Percentiles rank a stretch among this genome's conserved stretches.
Conservation (phyloP, 2,113 vertebrate species). For the Anarrhichthys ocellatus region DNA sequence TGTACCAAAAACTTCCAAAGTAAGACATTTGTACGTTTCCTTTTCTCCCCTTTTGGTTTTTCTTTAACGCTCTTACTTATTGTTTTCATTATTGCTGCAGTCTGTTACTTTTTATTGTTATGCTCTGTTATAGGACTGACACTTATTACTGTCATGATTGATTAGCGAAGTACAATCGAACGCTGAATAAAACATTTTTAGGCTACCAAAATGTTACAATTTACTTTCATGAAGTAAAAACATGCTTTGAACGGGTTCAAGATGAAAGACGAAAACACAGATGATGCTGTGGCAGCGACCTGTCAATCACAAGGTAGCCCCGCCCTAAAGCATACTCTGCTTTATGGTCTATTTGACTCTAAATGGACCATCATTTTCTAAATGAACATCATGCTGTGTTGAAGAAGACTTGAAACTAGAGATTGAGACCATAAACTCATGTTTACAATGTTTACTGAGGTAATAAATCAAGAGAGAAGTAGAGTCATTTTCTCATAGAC, state of each 20-base stretch:
- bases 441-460: neutral
- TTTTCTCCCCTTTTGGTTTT: neutral
- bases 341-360: neutral
- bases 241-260: too few relatives aligned
- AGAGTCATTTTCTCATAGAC: neutral
- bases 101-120: neutral
- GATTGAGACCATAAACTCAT: neutral
- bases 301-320: neutral
- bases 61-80: neutral
- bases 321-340: neutral
- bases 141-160: neutral
- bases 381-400: neutral
- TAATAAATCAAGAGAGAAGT: neutral
- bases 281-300: neutral
- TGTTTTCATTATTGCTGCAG: neutral
- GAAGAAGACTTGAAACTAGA: neutral
- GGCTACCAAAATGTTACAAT: too few relatives aligned
- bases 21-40: neutral
- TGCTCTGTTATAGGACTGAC: neutral
- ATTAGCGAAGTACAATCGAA: neutral
- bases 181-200: too few relatives aligned
- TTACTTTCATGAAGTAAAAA: too few relatives aligned
- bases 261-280: neutral
- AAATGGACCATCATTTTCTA: neutral
- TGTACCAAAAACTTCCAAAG: slow-evolving; percentile 23